Percentiles rank a stretch among this genome's conserved stretches.
These are phyloP conservation scores for Vimba vimba DNA, from an alignment of 2,113 vertebrate genomes.

Conservation along the genomic window DNA sequence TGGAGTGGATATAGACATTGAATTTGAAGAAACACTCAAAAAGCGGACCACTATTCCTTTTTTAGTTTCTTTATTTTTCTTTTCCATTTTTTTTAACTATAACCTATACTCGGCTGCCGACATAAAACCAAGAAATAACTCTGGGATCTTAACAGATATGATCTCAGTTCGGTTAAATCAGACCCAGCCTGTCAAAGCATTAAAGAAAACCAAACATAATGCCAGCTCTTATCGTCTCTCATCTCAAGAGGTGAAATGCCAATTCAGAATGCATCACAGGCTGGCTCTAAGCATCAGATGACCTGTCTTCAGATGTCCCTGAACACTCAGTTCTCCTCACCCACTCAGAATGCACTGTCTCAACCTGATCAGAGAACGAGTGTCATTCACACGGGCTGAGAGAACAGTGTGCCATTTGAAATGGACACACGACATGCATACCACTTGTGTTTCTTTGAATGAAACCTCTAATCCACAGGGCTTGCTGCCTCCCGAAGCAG, in stretches of 20 bases:
- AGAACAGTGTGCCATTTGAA: slow-evolving; percentile 40
- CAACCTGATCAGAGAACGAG: slow-evolving; percentile 18
- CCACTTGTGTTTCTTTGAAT: slow-evolving; percentile 37
- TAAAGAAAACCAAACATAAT: slow-evolving; percentile 44
- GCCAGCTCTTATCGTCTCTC: slow-evolving; percentile 34
- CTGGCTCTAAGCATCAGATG: slow-evolving; percentile 35
- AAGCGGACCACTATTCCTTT: background rate
- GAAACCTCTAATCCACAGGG: slow-evolving; percentile 48
- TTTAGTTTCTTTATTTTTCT: background rate
- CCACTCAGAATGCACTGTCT: slow-evolving; percentile 43
- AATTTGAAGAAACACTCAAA: background rate
- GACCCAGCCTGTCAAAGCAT: slow-evolving; percentile 34
- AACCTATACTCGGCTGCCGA: background rate
- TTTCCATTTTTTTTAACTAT: background rate
- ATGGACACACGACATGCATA: slow-evolving; percentile 18
- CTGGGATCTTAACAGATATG: slow-evolving; percentile 27
- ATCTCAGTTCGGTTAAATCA: slow-evolving; percentile 37
- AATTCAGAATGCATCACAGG: slow-evolving; percentile 25
- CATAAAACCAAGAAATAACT: background rate
- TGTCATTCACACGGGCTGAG: slow-evolving; percentile 12
- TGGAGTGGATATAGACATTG: background rate
- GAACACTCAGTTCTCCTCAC: slow-evolving; percentile 24
- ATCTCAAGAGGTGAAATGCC: slow-evolving; percentile 33
- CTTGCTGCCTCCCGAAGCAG: slow-evolving; percentile 45
- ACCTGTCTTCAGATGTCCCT: slow-evolving; percentile 46